A percentile compares a stretch with the other conserved stretches of the same genome.
phyloP scores from a whole-genome alignment of 2,797 vertebrate genomes.

The Bryconaethiops microstoma region DNA sequence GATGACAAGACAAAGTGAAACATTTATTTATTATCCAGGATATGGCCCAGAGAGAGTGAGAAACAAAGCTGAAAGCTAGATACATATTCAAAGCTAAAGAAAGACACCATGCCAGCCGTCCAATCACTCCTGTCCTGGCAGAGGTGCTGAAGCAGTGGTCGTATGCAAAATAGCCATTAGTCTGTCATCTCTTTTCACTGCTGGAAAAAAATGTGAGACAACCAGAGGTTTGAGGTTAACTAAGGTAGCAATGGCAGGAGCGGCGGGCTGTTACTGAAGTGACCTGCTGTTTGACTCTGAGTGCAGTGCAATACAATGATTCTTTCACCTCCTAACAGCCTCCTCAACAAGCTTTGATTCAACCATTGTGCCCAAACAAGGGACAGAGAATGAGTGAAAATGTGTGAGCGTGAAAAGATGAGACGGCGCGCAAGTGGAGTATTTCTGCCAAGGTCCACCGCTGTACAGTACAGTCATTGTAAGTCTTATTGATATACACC shows the following conservation, averaged over 20 bases:
- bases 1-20: slow-evolving; percentile 86
- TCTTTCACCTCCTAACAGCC: slow-evolving; percentile 48
- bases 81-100: slow-evolving; percentile 14
- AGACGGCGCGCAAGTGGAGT: slow-evolving; percentile 55
- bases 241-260: slow-evolving; percentile 10
- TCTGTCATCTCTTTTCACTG: neutral
- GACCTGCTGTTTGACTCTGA: slow-evolving; percentile 46
- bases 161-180: neutral
- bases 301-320: slow-evolving; percentile 19
- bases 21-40: slow-evolving; percentile 85
- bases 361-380: neutral
- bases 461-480: neutral
- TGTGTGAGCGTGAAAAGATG: slow-evolving; percentile 27
- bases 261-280: slow-evolving; percentile 32
- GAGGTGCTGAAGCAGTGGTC: slow-evolving; percentile 55
- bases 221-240: slow-evolving; percentile 27
- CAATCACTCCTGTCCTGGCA: neutral
- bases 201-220: neutral
- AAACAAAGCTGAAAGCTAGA: slow-evolving; percentile 9
- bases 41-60: slow-evolving; percentile 59
- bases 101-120: neutral
- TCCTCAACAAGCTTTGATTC: neutral
- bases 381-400: slow-evolving; percentile 15
- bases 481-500: slow-evolving; percentile 35
- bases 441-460: slow-evolving; percentile 55